These are phyloP conservation scores for Pachypsylla venusta DNA, from an alignment of 1,140 invertebrate species.

Conservation along the genomic window DNA sequence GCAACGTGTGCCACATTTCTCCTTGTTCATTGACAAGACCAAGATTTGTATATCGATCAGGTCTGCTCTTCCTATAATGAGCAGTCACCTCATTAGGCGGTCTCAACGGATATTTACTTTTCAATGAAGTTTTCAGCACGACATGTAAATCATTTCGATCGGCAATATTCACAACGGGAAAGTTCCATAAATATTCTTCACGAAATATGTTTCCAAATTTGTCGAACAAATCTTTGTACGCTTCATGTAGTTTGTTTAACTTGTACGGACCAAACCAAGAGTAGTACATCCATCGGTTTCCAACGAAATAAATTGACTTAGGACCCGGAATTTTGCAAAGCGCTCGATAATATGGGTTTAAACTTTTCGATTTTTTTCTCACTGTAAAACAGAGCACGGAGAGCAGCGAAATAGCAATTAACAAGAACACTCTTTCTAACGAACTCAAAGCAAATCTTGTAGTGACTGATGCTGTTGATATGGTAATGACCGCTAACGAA, in stretches of 20 bases:
- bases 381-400: not conserved
- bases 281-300: slow-evolving; percentile 63
- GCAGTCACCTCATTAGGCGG: slow-evolving; percentile 69
- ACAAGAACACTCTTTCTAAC: too few relatives aligned
- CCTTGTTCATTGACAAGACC: slow-evolving; percentile 76
- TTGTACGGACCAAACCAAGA: slow-evolving; percentile 44
- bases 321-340: slow-evolving; percentile 48
- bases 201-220: slow-evolving; percentile 59
- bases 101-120: slow-evolving; percentile 55
- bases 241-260: slow-evolving; percentile 59
- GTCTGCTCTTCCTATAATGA: slow-evolving; percentile 52
- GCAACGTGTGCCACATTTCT: slow-evolving; percentile 57
- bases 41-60: slow-evolving; percentile 59
- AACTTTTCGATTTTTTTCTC: not conserved
- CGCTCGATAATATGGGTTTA: not conserved
- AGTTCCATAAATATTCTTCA: slow-evolving; percentile 58
- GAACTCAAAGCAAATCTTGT: too few relatives aligned
- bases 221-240: slow-evolving; percentile 54
- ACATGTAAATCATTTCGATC: slow-evolving; percentile 59
- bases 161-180: slow-evolving; percentile 58
- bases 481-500: too few relatives aligned
- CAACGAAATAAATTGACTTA: slow-evolving; percentile 50
- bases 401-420: not conserved
- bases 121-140: slow-evolving; percentile 44
- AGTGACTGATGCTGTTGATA: too few relatives aligned